Evolutionary conservation across 1,140 invertebrate genomes (phyloP), one percentile per base, ranked within the genome.

Genomic region (Drosophila paulistorum): DNA sequence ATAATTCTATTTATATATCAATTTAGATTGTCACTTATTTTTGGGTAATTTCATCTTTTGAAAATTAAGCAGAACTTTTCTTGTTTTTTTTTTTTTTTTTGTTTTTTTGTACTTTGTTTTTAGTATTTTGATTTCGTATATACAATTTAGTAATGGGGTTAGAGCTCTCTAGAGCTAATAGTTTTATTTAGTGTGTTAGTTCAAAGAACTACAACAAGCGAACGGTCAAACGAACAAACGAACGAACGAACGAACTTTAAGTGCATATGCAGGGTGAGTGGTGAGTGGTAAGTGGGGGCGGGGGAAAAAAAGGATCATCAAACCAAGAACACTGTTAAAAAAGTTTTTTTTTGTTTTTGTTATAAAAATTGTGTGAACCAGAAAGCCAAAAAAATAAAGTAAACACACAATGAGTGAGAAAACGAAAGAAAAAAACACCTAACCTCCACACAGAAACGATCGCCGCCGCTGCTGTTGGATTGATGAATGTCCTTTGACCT

Each of bases 381-480:
- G 62, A 84, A 71, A 68, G 65, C 71, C 73, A 59, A 67, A 39
- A 39, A 30, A 30, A 30, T 30, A 30, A 30, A 30, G 30, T 30
- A 30, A 30, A 30, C 30, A 74, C 45, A 62, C 35, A 68, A 62
- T 42, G 66, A 41, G 37, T 65, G 57, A 83, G 58, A 66, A 71
- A 71, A 68, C 51, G 77, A 77, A 76, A 72, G 72, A 70, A 48
- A 23, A 85, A 80, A 71, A 68, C 82, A 89, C 81, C 91, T 91
- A 92, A 92, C 91, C 91, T 92, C 91, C 68, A 92, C 91, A 84
- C 87, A 89, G 85, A 90, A 90, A 79, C 84, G 84, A 90, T 91
- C 90, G 72, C 75, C 90, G 68, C 70, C 78, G 76, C 76, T 87
- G 86, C 79, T 85, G 51, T 74, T 86, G 79, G 77, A 73, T 57